A percentile compares a stretch with the other conserved stretches of the same genome.
phyloP scores from a whole-genome alignment of 30 jellyfish, hydroid and myxozoan species.

The Chrysaora quinquecirrha region DNA sequence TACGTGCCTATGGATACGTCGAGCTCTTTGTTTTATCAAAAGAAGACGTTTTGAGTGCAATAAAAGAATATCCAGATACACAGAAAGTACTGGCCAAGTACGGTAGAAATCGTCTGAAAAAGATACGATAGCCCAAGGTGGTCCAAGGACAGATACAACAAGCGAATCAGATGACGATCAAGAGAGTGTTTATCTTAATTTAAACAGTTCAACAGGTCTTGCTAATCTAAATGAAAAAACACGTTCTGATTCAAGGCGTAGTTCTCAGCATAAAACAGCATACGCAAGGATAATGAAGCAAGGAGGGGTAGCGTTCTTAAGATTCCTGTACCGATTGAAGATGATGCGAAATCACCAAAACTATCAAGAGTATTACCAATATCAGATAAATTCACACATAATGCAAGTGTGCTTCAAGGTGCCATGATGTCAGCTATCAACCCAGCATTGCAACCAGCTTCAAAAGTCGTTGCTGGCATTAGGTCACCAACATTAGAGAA shows the following conservation, averaged over 20 bases:
- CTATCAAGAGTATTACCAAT: background rate
- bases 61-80: conserved; percentile 85
- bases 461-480: conserved; percentile 18
- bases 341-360: background rate
- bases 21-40: conserved; percentile 89
- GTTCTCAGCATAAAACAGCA: too few relatives aligned
- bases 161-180: conserved; percentile 65
- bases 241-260: conserved; percentile 39
- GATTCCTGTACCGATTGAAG: conserved; percentile 20
- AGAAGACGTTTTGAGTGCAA: conserved; percentile 89
- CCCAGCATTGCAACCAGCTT: conserved; percentile 40
- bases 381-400: background rate
- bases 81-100: conserved; percentile 84
- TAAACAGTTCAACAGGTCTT: conserved; percentile 19
- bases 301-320: conserved; percentile 17
- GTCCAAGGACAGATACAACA: conserved; percentile 77
- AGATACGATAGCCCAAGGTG: conserved; percentile 70
- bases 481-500: conserved; percentile 27
- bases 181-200: conserved; percentile 20
- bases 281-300: conserved; percentile 32
- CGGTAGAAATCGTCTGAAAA: conserved; percentile 83
- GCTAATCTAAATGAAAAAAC: background rate
- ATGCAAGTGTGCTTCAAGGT: conserved; percentile 18
- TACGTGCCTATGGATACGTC: conserved; percentile 89
- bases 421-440: conserved; percentile 42